Evolutionary conservation across 2,888 invertebrate species (phyloP).

Genomic region (Andrena trimmerana): DNA sequence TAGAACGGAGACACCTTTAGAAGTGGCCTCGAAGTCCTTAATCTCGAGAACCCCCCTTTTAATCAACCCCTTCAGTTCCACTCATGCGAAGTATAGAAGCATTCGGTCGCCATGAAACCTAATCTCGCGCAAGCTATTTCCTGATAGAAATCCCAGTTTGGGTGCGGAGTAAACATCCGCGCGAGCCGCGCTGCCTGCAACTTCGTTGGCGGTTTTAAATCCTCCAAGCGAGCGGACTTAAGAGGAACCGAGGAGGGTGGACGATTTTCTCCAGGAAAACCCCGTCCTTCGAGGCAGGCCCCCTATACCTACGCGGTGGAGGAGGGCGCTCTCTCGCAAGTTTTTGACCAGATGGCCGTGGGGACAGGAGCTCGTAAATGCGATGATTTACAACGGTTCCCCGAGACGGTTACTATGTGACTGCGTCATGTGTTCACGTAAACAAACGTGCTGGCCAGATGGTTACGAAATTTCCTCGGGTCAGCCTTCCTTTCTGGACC

Average conservation of each 20-base stretch:
- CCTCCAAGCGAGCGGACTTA: background rate
- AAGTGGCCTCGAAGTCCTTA: too few species aligned
- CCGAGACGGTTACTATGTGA: slow-evolving; percentile 60
- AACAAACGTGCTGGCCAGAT: slow-evolving; percentile 57
- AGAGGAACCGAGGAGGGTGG: background rate
- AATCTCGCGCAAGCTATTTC: slow-evolving; percentile 8
- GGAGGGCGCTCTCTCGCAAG: background rate
- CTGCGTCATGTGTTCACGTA: slow-evolving; percentile 37
- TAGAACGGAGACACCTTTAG: too few species aligned
- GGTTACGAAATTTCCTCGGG: slow-evolving; percentile 32
- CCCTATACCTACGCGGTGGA: background rate
- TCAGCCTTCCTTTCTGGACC: slow-evolving; percentile 8
- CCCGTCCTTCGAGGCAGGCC: background rate
- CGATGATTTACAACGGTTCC: slow-evolving; percentile 66
- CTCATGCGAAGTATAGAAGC: slow-evolving; percentile 2
- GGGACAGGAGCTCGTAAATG: slow-evolving; percentile 55
- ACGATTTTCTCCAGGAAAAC: background rate
- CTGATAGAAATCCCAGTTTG: slow-evolving; percentile 10
- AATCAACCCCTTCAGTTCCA: too few species aligned
- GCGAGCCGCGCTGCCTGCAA: slow-evolving; percentile 8
- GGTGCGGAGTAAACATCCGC: slow-evolving; percentile 21
- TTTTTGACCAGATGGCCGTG: slow-evolving; percentile 51
- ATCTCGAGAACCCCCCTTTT: too few species aligned
- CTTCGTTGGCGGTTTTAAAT: slow-evolving; percentile 7
- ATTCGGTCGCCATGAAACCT: slow-evolving; percentile 18